A percentile compares a stretch with the other conserved stretches of the same genome.
Evolutionary conservation across 2,113 vertebrate species (phyloP).

Genomic region (Colaptes auratus): DNA sequence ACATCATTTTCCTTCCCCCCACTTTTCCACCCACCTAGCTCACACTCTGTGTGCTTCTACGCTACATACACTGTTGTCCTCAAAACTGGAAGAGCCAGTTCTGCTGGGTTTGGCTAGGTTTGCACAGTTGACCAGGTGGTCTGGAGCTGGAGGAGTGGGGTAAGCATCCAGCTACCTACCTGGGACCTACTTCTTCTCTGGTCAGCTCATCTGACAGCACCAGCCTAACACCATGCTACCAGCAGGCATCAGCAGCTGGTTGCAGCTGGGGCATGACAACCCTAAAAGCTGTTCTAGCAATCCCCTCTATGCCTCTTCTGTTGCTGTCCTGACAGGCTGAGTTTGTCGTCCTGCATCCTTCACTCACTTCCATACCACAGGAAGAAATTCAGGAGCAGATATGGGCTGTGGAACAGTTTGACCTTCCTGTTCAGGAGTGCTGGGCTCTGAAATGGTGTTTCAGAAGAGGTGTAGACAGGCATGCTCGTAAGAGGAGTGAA

Average conservation of each 20-base stretch:
- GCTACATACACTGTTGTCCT: fast-evolving
- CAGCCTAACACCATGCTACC: not conserved
- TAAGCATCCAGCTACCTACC: not conserved
- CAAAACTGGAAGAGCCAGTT: fast-evolving
- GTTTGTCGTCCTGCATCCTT: fast-evolving
- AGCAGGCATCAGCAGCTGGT: fast-evolving
- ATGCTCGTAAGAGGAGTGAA: not conserved
- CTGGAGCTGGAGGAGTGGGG: not conserved
- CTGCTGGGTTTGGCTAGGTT: not conserved
- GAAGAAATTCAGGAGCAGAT: not conserved
- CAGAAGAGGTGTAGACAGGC: not conserved
- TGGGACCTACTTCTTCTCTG: not conserved
- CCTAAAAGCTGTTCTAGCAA: not conserved
- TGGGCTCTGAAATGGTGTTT: not conserved
- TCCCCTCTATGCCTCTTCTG: not conserved
- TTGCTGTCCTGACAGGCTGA: not conserved
- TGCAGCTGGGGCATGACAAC: not conserved
- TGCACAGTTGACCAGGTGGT: not conserved
- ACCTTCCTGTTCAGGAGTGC: not conserved
- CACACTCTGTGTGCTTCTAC: not conserved
- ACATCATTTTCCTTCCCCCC: not conserved
- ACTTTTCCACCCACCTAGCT: not conserved
- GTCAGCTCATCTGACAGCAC: not conserved
- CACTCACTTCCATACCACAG: fast-evolving
- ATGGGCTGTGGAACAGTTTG: not conserved